A percentile compares a stretch with the other conserved stretches of the same genome.
Conservation (phyloP, 1,140 invertebrate genomes). For the Hermetia illucens region DNA sequence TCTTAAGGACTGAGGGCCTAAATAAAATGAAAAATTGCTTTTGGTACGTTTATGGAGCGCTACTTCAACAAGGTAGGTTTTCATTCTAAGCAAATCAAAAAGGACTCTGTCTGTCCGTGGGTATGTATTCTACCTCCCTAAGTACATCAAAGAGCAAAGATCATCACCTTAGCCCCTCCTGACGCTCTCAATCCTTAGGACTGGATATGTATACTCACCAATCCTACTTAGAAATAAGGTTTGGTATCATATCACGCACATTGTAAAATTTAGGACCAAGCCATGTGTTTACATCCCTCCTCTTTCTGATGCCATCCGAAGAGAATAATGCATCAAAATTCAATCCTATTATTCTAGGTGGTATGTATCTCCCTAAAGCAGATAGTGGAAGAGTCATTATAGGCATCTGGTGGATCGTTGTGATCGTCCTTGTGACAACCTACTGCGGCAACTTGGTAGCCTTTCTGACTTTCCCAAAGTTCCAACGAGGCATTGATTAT, state of each 20-base stretch:
- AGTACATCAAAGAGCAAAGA: no score
- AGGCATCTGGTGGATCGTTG: conserved; percentile 86
- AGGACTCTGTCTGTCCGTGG: no score
- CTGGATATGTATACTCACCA: no score
- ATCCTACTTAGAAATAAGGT: no score
- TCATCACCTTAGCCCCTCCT: no score
- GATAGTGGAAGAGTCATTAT: conserved; percentile 80
- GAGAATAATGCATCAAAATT: no score
- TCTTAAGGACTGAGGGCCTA: conserved; percentile 44
- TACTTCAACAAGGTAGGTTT: conserved; percentile 71
- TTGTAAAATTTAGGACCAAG: no score
- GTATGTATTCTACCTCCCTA: no score
- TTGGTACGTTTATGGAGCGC: conserved; percentile 82
- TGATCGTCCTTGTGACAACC: conserved; percentile 77
- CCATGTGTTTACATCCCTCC: no score
- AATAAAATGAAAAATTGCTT: conserved; percentile 60
- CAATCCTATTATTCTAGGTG: conserved; percentile 41
- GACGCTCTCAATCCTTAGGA: no score
- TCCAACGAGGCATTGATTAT: conserved; percentile 59
- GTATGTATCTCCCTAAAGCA: conserved; percentile 66
- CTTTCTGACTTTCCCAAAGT: conserved; percentile 82
- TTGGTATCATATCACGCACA: no score
- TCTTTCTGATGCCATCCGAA: no score
- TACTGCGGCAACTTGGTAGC: conserved; percentile 89
- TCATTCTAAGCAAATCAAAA: conserved; percentile 1